Conservation (phyloP, 2,797 vertebrate species). For the Anguilla anguilla region DNA sequence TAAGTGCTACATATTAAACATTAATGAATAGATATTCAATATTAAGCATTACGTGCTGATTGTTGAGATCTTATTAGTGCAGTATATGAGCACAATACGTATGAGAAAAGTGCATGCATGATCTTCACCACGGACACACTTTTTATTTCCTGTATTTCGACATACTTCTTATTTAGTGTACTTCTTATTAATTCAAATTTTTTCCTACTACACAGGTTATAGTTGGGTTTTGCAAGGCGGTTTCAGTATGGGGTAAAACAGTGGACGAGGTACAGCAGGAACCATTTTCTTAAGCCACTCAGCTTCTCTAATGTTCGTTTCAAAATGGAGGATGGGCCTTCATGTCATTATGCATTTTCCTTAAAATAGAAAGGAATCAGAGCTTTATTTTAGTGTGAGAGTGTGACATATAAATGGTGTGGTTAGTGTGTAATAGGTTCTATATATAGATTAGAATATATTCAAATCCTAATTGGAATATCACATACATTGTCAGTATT, state of each 20-base stretch:
- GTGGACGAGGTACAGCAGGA: background rate
- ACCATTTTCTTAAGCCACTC: background rate
- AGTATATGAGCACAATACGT: no score
- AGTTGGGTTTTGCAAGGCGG: background rate
- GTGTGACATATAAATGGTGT: no score
- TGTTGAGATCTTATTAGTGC: no score
- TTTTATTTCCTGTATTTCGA: no score
- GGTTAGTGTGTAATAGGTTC: no score
- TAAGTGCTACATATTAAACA: background rate
- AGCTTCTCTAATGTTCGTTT: background rate
- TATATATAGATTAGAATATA: no score
- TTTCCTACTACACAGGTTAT: background rate
- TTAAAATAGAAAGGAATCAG: background rate
- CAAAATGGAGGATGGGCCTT: background rate
- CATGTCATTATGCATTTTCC: background rate
- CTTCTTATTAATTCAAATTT: background rate
- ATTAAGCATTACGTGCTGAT: no score
- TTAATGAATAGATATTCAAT: background rate
- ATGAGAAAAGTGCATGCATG: no score
- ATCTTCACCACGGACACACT: no score
- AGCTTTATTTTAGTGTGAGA: background rate
- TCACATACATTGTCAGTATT: no score
- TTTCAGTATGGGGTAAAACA: background rate
- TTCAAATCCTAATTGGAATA: no score
- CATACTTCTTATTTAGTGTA: no score